Evolutionary conservation across 2,888 invertebrate species (phyloP).

Genomic region (Netelia inedita): DNA sequence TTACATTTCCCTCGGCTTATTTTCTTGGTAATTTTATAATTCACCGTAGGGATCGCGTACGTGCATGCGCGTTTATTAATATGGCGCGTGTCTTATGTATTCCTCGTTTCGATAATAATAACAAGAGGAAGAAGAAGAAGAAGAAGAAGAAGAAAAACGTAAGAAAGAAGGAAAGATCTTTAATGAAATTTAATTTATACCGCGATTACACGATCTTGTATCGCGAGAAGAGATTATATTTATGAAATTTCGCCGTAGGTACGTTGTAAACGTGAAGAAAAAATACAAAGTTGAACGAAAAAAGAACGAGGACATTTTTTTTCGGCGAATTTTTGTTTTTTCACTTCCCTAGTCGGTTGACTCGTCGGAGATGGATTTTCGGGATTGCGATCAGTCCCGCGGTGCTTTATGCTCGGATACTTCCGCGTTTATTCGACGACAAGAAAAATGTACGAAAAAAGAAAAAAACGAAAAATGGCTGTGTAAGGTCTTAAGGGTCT

Average conservation of each 20-base stretch:
- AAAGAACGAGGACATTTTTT: no score
- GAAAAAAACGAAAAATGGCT: background rate
- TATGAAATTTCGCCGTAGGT: background rate
- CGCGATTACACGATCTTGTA: background rate
- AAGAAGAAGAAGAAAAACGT: background rate
- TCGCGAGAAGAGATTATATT: background rate
- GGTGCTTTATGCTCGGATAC: conserved; percentile 56
- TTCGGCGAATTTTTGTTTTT: no score
- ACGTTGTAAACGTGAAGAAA: no score
- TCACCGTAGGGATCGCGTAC: conserved; percentile 29
- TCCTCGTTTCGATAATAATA: conserved; percentile 53
- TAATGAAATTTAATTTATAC: background rate
- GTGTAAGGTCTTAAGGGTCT: background rate
- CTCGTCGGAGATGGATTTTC: conserved; percentile 1
- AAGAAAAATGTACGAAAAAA: conserved; percentile 37
- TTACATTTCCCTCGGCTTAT: conserved; percentile 65
- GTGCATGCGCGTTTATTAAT: conserved; percentile 2
- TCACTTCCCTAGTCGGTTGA: background rate
- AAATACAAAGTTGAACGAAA: no score
- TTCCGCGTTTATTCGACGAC: conserved; percentile 69
- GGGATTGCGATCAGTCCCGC: conserved; percentile 58
- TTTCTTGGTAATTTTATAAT: conserved; percentile 67
- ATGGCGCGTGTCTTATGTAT: conserved; percentile 29
- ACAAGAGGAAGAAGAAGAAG: conserved; percentile 17
- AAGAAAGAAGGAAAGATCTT: no score